Conservation (phyloP, 2,113 vertebrate genomes). For the Zosterops lateralis region DNA sequence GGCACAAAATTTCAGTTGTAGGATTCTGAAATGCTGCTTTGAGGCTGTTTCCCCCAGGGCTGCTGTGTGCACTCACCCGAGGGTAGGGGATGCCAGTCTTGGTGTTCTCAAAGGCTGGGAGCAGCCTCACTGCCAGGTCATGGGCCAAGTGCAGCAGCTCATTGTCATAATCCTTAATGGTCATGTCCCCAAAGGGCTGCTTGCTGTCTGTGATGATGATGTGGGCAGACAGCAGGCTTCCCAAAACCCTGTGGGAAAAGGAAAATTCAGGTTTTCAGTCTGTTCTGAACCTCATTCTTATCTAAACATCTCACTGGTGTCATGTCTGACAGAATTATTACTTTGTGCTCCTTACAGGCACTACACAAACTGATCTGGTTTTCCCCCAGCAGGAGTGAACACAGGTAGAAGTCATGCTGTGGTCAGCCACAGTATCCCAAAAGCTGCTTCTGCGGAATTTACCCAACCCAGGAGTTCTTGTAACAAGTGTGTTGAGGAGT, state of each 20-base stretch:
- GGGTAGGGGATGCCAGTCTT: slow-evolving; percentile 96
- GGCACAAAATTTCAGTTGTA: rapidly evolving
- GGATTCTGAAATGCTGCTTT: no score
- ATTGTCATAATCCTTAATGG: slow-evolving; percentile 87
- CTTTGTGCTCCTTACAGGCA: not conserved
- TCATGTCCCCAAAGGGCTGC: slow-evolving; percentile 93
- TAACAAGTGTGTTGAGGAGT: not conserved
- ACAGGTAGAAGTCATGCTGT: rapidly evolving
- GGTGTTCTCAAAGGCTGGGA: slow-evolving; percentile 98
- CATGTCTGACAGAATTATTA: rapidly evolving
- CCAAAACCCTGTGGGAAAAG: slow-evolving; percentile 82
- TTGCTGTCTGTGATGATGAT: slow-evolving; percentile 92
- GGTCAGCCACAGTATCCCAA: not conserved
- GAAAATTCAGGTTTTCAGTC: not conserved
- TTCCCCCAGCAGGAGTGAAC: not conserved
- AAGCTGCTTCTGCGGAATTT: not conserved
- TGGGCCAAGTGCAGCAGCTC: slow-evolving; percentile 93
- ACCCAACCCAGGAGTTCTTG: not conserved
- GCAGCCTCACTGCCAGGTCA: slow-evolving; percentile 91
- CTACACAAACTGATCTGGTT: not conserved
- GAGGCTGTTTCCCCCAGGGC: rapidly evolving
- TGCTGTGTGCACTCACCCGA: slow-evolving; percentile 74
- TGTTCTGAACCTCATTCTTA: not conserved
- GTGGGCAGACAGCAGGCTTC: slow-evolving; percentile 94
- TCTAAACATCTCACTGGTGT: not conserved